Evolutionary conservation across 2,797 vertebrate species (phyloP), one percentile per base, ranked within the genome.

Genomic region (Gallinago stenura): DNA sequence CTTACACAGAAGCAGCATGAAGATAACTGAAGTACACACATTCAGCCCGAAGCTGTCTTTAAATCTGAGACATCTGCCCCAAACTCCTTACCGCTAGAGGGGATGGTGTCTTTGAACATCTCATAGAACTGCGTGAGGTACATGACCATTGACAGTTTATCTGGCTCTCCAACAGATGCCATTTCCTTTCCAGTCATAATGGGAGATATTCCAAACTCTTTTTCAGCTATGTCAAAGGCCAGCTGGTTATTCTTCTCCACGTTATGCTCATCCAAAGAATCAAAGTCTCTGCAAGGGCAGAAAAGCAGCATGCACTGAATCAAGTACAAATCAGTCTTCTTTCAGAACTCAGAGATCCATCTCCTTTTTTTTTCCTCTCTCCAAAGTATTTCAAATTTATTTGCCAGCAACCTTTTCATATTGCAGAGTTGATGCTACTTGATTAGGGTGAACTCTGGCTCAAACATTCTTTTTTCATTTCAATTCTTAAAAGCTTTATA

Each of bases 91-190:
- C 99, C 99, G 72, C 98, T 98, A 76, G 99, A 99, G 84, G 99
- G 98, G 93, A 99, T 98, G 45, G 98, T 99, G 97, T 99, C 99
- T 98, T 98, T 99, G 97, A 99, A 99, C 99, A 99, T 99, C 98
- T 99, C 99, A 8, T 99, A 99, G 98, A 99, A 99, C 98, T 99
- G 99, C n/a, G 99, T 99, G 98, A 99, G 99, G 98, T 99, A 99
- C 99, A 99, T 99, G 97, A 99, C 99, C 99, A 99, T 99, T 1
- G 99, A 99, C 48, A 99, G 98, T 62, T 99, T 99, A 98, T 99
- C 99, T 7, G 99, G 99, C 93, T 99, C 99, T 30, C 98, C 98
- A 7, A 99, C 99, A 6, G 98, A 98, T 11, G 99, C 99, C 99
- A 99, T 99, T 96, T 99, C 99, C 96, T 99, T 99, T 95, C 99